Evolutionary conservation across 2,797 vertebrate genomes (phyloP), one percentile per base, ranked within the genome.

Genomic region (Heteromormyrus szaboi): DNA sequence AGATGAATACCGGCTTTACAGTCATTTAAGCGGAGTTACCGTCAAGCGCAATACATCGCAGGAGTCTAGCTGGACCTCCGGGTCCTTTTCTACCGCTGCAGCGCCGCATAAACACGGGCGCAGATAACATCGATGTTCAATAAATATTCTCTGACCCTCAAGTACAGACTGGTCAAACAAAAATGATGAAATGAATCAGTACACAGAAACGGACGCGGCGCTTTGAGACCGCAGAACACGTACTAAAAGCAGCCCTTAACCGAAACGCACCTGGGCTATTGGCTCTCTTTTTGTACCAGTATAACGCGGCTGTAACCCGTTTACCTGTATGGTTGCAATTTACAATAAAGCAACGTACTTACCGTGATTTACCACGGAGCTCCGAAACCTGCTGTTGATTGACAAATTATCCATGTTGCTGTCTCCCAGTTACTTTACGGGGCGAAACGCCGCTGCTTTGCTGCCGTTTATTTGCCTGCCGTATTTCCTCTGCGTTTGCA

Each of bases 321-420:
- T n/a, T 48, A 83, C 79, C 37, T 48, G 44, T 4, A n/a, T 11
- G 46, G 19, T 1, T 46, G 4, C 3, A 3, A 48, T 48, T 14
- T 84, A 19, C 41, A 25, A 46, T 46, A 62, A 62, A 29, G 0
- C 41, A 81, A 46, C 41, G 79, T 54, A 95, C 96, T 96, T 93
- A 96, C 96, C 96, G 92, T 96, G 95, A 93, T 94, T 94, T 90
- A 96, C 96, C 92, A 96, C 88, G 53, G 90, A 87, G 81, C 94
- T 93, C 88, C 96, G 94, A 90, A 96, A 93, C 91, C 96, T 95
- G 93, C 93, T 93, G 93, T 93, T 95, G 89, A 92, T 89, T 88
- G 93, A 93, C 86, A 91, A 93, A 92, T 95, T 93, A 37, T 96
- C 96, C 96, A 96, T 96, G 85, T 91, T 53, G 89, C 22, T 92